These are phyloP conservation scores for Thamnophis sirtalis DNA, from an alignment of 2,113 vertebrate species.

Conservation along the genomic window DNA sequence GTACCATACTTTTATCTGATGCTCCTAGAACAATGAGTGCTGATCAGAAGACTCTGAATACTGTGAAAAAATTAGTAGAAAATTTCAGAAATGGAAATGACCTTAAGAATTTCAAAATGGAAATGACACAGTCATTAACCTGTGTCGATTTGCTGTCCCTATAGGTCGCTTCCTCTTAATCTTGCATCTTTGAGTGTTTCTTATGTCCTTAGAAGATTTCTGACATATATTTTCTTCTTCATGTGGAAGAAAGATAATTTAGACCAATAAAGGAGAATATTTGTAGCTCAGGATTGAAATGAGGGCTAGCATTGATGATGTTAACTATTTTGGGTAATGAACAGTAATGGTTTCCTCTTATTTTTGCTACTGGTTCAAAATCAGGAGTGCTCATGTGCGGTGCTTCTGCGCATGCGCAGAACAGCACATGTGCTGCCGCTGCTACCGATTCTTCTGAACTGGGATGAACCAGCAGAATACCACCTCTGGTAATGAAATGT, in stretches of 20 bases:
- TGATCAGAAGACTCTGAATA: neutral
- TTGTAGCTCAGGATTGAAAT: neutral
- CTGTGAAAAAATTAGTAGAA: neutral
- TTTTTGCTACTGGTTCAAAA: too few relatives aligned
- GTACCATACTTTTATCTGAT: neutral
- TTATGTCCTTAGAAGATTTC: neutral
- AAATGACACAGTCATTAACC: neutral
- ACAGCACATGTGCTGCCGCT: too few relatives aligned
- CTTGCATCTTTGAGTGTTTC: neutral
- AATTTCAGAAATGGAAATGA: neutral
- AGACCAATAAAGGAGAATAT: neutral
- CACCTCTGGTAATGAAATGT: neutral
- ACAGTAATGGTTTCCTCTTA: too few relatives aligned
- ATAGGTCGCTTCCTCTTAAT: neutral
- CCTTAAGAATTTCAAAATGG: neutral
- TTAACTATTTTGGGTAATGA: neutral
- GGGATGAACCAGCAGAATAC: too few relatives aligned
- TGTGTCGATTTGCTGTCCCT: neutral
- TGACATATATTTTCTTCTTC: neutral
- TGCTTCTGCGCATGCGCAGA: too few relatives aligned
- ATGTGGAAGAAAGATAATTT: neutral
- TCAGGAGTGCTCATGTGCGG: too few relatives aligned
- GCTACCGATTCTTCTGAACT: too few relatives aligned
- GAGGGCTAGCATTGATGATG: neutral
- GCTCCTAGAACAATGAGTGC: neutral